Evolutionary conservation across 1,140 invertebrate species (phyloP).

Genomic region (Drosophila punjabiensis): DNA sequence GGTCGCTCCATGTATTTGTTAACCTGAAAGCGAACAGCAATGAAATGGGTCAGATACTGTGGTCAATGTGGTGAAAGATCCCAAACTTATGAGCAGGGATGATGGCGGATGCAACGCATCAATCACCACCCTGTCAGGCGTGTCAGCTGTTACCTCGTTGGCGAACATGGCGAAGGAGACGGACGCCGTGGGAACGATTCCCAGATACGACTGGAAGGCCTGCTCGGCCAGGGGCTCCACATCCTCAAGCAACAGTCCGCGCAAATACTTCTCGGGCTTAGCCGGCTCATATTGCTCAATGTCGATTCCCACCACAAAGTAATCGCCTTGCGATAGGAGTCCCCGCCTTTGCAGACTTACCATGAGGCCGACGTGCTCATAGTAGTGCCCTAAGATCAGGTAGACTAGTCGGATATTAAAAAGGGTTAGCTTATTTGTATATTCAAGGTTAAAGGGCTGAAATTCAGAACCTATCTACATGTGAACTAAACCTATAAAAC

Average conservation of each 20-base stretch:
- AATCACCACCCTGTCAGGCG: constrained; percentile 32
- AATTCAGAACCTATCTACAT: background rate
- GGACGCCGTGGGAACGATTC: constrained; percentile 90
- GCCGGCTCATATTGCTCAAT: constrained; percentile 93
- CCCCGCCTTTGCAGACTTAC: constrained; percentile 93
- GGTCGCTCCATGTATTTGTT: constrained; percentile 92
- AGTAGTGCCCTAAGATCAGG: constrained; percentile 95
- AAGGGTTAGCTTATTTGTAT: background rate
- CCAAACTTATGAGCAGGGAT: constrained; percentile 23
- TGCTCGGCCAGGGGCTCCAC: constrained; percentile 83
- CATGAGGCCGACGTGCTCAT: constrained; percentile 94
- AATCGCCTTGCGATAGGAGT: constrained; percentile 92
- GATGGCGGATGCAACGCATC: constrained; percentile 35
- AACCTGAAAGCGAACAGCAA: constrained; percentile 85
- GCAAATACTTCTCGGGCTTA: constrained; percentile 91
- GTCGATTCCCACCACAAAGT: constrained; percentile 88
- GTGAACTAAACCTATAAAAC: background rate
- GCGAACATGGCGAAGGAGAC: constrained; percentile 92
- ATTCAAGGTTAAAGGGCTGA: background rate
- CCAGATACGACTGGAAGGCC: constrained; percentile 91
- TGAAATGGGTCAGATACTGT: constrained; percentile 25
- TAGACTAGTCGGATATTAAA: constrained; percentile 91
- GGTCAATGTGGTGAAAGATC: constrained; percentile 40
- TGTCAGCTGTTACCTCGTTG: constrained; percentile 80
- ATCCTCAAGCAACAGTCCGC: constrained; percentile 89